Evolutionary conservation across 2,888 invertebrate genomes (phyloP).

Genomic region (Mesorhabditis spiculigera): DNA sequence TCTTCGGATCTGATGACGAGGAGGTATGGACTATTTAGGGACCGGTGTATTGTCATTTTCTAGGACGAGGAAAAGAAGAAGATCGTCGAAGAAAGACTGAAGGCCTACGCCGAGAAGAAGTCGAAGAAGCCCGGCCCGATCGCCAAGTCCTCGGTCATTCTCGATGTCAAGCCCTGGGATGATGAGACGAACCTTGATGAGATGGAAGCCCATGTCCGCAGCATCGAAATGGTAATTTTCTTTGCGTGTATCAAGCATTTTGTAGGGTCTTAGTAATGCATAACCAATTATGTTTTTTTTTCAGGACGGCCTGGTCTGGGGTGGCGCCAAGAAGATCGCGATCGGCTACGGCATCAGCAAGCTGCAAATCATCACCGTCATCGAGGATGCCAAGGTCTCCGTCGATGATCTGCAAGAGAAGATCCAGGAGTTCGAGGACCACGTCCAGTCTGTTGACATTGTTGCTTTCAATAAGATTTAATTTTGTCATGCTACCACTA

Average conservation of each 20-base stretch:
- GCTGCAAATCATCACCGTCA: conserved; percentile 52
- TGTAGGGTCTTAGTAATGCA: too few relatives aligned
- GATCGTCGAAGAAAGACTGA: conserved; percentile 81
- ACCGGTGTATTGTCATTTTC: conserved; percentile 18
- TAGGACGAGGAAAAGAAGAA: conserved; percentile 60
- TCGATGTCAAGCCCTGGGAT: conserved; percentile 95
- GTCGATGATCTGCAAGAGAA: conserved; percentile 50
- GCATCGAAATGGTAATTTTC: conserved; percentile 65
- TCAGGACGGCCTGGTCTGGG: conserved; percentile 88
- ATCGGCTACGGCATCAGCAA: conserved; percentile 52
- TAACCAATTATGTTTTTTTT: conserved; percentile 52
- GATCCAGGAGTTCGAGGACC: conserved; percentile 46
- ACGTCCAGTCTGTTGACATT: conserved; percentile 53
- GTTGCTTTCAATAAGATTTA: conserved; percentile 57
- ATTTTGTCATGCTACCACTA: conserved; percentile 6
- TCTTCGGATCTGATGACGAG: conserved; percentile 55
- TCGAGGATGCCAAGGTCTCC: conserved; percentile 55
- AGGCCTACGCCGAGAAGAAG: conserved; percentile 89
- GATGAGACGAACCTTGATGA: conserved; percentile 90
- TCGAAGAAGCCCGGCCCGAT: conserved; percentile 85
- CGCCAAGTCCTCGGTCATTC: conserved; percentile 88
- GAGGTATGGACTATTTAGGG: conserved; percentile 41
- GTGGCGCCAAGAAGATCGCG: conserved; percentile 68
- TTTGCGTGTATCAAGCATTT: background rate
- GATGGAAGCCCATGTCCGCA: conserved; percentile 79